Evolutionary conservation across 1,140 invertebrate species (phyloP), one percentile per base, ranked within the genome.

Genomic region (Ips nitidus): DNA sequence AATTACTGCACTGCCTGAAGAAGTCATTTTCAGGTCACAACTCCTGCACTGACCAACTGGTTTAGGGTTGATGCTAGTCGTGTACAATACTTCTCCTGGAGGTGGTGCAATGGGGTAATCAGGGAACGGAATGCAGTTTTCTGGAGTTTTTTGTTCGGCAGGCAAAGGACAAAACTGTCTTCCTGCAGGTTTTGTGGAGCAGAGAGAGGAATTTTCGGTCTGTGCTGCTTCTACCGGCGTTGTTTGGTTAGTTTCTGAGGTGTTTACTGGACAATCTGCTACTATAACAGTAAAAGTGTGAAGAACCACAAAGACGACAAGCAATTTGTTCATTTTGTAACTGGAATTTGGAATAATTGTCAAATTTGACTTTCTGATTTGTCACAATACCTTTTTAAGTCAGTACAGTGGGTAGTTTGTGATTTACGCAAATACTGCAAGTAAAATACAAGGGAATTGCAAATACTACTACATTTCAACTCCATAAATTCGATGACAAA

Each of bases 41-140:
- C 6, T 70, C 2, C 53, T 45, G 22, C 68, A 69, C 52, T 61
- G 41, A 41, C 38, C 57, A 50, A 6, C 41, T 37, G 60, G 53
- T 7, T 36, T 6, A n/a, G 53, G 43, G 6, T 58, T 22, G 6
- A 45, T 47, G 7, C 22, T 58, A 36, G 60, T 70, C 40, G 59
- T 64, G 41, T 47, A 69, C 7, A 69, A 45, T 7, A 55, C 50
- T 52, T 69, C 59, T 38, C 50, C 57, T 37, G 4, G 4, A 4
- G 59, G 58, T 36, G 60, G 68, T n/a, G 1, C 22, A 4, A n/a
- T 37, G n/a, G 61, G 52, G 40, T 52, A 40, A 36, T 59, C 55
- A 7, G 60, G 68, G 58, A 70, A 50, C 6, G 61, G 68, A 41
- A 70, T 56, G 40, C 60, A 70, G 36, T 70, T 59, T 50, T 3